Conservation (phyloP, 2,113 vertebrate genomes). For the Rhegmatorhina hoffmannsi region DNA sequence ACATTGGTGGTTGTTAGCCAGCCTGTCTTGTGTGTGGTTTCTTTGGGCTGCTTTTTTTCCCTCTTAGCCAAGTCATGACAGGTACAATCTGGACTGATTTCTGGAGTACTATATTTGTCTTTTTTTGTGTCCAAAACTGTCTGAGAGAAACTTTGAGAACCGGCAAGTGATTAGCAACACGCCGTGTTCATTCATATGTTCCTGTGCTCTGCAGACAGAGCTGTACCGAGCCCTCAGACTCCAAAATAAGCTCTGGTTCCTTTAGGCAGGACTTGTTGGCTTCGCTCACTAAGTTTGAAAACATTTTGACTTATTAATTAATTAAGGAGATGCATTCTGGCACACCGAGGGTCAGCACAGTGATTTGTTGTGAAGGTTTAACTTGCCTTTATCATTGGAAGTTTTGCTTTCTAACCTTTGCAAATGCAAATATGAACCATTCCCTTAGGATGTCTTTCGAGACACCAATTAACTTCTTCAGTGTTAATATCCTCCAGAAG, state of each 20-base stretch:
- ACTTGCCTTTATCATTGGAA: neutral
- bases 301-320: neutral
- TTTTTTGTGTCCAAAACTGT: slow-evolving; percentile 31
- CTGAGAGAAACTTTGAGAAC: slow-evolving; percentile 16
- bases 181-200: neutral
- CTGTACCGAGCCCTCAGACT: neutral
- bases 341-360: neutral
- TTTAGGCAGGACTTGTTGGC: neutral
- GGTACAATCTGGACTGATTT: slow-evolving; percentile 58
- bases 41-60: neutral
- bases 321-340: neutral
- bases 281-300: neutral
- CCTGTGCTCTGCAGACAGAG: neutral
- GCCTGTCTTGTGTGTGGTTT: slow-evolving; percentile 24
- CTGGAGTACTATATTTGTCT: slow-evolving; percentile 38
- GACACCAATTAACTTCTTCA: neutral
- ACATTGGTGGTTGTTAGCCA: slow-evolving; percentile 41
- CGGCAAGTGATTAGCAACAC: neutral
- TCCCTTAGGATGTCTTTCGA: neutral
- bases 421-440: neutral
- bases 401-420: neutral
- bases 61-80: slow-evolving; percentile 58
- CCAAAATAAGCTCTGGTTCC: neutral
- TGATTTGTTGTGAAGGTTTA: neutral
- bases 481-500: neutral